Base-by-base conservation (phyloP, 2,797 vertebrate species). In the Okamejei kenojei region DNA sequence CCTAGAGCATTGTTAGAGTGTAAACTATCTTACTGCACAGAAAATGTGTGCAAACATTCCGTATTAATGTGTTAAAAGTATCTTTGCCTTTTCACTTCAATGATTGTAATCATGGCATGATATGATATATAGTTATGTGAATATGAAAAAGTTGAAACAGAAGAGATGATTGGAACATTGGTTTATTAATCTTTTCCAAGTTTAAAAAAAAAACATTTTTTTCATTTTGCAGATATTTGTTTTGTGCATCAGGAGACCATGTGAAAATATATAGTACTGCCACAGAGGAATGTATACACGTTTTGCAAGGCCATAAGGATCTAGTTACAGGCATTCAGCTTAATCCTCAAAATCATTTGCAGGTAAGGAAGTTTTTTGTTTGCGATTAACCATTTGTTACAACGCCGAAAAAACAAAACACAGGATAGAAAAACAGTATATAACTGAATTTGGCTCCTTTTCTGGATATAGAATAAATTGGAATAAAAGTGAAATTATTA, bases 191-290 rank as follows among this genome's bases (percentile, higher is more conserved):
- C 45, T 54, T 82, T 17, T 15, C 19, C 19, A 2, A 2, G 73
- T 74, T 91, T 38, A 1, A 91, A 23, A 71, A 21, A n/a, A n/a
- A 21, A 74, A 21, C 79, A n/a, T 21, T 77, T 58, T 23, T 5
- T 45, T 2, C 13, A 26, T 29, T n/a, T 93, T 94, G 4, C 94
- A 99, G 99, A 94, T 98, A 97, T 94, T 95, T 99, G 74, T 94
- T 99, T 0, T 98, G 97, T 93, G 95, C 96, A 2, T 97, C 98
- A 0, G 99, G 98, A 0, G 97, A 99, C 93, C 96, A 95, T 82
- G 95, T 99, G 93, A 99, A 98, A 94, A 96, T 99, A 90, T 98
- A 97, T 94, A 98, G 98, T 95, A 96, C 97, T 29, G 93, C 94
- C 93, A 99, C 98, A 7, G 98, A 98, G 94, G 98, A 99, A 95